Evolutionary conservation across 2,888 invertebrate species (phyloP), one percentile per base, ranked within the genome.

Genomic region (Graphium colonna): DNA sequence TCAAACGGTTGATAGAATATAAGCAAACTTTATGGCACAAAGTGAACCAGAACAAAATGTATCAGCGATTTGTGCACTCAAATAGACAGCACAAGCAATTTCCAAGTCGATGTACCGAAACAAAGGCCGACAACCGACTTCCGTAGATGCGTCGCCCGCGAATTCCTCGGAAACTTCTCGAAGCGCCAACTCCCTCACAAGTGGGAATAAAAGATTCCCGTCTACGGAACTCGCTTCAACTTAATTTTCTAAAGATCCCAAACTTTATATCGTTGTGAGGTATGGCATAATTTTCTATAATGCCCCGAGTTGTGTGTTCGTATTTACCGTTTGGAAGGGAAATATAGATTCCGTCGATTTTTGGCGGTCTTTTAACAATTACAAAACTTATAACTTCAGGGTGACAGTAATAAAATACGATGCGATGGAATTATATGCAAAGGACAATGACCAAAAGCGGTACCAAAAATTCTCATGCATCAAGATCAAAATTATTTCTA

Each of bases 201-300:
- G 49, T 45, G 44, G 18, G 44, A 39, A 40, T 44, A 44, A 48
- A 49, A 49, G 28, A 36, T 33, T 53, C 26, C 43, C 31, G 44
- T 17, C 8, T n/a, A 8, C 16, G 17, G n/a, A 33, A 36, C 47
- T 45, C 33, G n/a, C 3, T 7, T 15, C 41, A 9, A 52, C 46
- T 52, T 41, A 15, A 46, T 42, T 52, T 47, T 40, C 18, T n/a
- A 21, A 41, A 15, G 40, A 40, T 33, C 26, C 33, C 21, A 36
- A 52, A 52, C 41, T 52, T 52, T 36, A 47, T 42, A 41, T n/a
- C 31, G 51, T 7, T 13, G 45, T 13, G 33, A 31, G 18, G n/a
- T 39, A 15, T 18, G 52, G 13, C 36, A 26, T 33, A 36, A 36
- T 40, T 52, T 36, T 38, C 42, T 42, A 21, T 36, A 36, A 52